phyloP scores from a whole-genome alignment of 2,113 vertebrate species.

The Ammodytes dubius region DNA sequence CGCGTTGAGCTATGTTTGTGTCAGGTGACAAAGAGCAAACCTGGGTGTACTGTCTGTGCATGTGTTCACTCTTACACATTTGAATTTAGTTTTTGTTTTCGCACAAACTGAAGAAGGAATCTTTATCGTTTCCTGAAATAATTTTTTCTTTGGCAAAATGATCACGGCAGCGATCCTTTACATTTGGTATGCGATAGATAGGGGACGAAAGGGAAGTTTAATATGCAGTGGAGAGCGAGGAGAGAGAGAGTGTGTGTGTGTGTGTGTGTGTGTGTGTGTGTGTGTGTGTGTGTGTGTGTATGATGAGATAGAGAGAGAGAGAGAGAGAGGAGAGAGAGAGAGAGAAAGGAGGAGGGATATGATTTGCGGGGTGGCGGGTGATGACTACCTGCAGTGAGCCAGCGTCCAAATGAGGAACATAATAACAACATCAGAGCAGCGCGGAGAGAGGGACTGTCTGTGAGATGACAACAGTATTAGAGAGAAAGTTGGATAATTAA shows the following conservation, averaged over 20 bases:
- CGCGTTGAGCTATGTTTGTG: slow-evolving; percentile 34
- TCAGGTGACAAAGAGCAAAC: slow-evolving; percentile 59
- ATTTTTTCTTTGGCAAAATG: not conserved
- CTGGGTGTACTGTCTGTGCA: not conserved
- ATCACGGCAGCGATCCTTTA: slow-evolving; percentile 64
- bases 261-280: slow-evolving; percentile 21
- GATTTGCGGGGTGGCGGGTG: slow-evolving; percentile 23
- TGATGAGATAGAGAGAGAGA: slow-evolving; percentile 25
- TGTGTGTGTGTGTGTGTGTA: slow-evolving; percentile 22
- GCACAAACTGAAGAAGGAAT: too few species aligned
- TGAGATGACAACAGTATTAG: slow-evolving; percentile 81
- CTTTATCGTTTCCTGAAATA: not conserved
- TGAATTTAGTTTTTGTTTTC: too few species aligned
- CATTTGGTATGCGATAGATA: not conserved
- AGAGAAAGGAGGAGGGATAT: slow-evolving; percentile 36
- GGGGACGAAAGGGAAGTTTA: slow-evolving; percentile 46
- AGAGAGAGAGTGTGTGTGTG: not conserved
- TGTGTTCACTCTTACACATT: not conserved
- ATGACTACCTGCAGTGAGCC: slow-evolving; percentile 82
- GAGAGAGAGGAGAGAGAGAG: slow-evolving; percentile 30
- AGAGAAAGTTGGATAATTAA: slow-evolving; percentile 84
- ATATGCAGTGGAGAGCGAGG: not conserved
- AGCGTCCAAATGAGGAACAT: slow-evolving; percentile 81
- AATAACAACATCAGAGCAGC: slow-evolving; percentile 82
- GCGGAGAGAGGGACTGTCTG: slow-evolving; percentile 73